Base-by-base conservation (phyloP, 2,888 invertebrate species). In the Bursaphelenchus okinawaensis region DNA sequence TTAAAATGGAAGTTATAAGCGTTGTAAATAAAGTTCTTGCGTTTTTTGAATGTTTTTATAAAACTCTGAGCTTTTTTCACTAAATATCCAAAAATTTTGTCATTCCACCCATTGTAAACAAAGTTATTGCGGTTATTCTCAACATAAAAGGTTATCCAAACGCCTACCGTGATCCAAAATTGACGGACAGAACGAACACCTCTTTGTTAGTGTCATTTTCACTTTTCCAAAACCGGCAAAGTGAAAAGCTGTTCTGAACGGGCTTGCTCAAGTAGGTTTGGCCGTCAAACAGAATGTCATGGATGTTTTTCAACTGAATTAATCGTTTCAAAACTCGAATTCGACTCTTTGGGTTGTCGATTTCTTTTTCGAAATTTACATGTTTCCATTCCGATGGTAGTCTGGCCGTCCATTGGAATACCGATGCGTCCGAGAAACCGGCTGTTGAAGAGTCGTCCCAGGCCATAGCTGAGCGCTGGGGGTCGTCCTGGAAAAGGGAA, bases 381-480 rank as follows among this genome's bases (percentile, higher is more conserved):
- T 75, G 74, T 22, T 66, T 63, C 50, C 68, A 75, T 58, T 78
- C 78, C 2, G 65, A 28, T 12, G 28, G 65, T 0, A 65, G 55
- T 22, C 62, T 60, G 27, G 7, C n/a, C n/a, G 55, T 28, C 60
- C 29, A 28, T 24, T 28, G 52, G 19, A 55, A 29, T 12, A 59
- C 62, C 23, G 61, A 31, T 50, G 16, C 63, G 55, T 27, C 62
- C 0, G 73, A 67, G 67, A 79, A 78, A 3, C 78, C 78, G 22
- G 66, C 74, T 31, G 71, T 68, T 3, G 52, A 52, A 2, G 68
- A 28, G 31, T 71, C 74, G 63, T 75, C 70, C 80, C 77, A 79
- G 55, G 73, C 76, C 78, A 80, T 79, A 3, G 75, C 75, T n/a
- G 76, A 75, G 9, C 71, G 65, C 56, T 80, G 78, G 7, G 72